Evolutionary conservation across 2,113 vertebrate species (phyloP).

Genomic region (Saguinus imperator): DNA sequence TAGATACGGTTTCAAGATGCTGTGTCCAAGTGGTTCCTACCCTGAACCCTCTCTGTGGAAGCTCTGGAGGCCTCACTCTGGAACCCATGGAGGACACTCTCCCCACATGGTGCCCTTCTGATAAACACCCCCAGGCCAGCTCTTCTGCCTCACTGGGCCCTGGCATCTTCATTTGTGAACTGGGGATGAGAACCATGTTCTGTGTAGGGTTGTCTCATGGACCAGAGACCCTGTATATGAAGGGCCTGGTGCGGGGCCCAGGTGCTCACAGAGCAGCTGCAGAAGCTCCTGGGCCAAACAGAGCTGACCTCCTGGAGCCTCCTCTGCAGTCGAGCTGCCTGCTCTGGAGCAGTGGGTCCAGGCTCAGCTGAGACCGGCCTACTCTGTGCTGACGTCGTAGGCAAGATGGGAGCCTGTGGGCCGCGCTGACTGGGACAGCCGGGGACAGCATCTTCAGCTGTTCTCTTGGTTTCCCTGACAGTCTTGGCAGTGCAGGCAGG

Average conservation of each 20-base stretch:
- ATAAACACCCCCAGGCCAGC: not conserved
- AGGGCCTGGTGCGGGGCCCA: not conserved
- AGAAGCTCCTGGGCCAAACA: not conserved
- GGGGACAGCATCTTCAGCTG: not conserved
- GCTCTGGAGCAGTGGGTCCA: not conserved
- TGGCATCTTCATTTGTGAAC: not conserved
- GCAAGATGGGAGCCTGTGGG: not conserved
- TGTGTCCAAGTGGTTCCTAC: not conserved
- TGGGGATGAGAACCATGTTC: not conserved
- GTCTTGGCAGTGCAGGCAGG: not conserved
- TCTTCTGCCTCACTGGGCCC: not conserved
- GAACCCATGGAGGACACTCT: not conserved
- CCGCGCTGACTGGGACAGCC: not conserved
- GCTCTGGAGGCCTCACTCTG: not conserved
- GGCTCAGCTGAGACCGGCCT: not conserved
- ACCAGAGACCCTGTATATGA: fast-evolving
- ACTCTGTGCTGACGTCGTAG: not conserved
- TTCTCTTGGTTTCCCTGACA: not conserved
- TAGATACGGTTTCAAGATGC: not conserved
- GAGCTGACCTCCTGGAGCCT: not conserved
- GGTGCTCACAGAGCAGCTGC: not conserved
- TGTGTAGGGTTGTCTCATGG: not conserved
- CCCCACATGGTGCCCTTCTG: not conserved
- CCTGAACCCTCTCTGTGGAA: too few relatives aligned
- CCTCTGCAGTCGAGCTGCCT: not conserved